phyloP scores from a whole-genome alignment of 2,888 invertebrate species.

The Ennomos quercinarius region DNA sequence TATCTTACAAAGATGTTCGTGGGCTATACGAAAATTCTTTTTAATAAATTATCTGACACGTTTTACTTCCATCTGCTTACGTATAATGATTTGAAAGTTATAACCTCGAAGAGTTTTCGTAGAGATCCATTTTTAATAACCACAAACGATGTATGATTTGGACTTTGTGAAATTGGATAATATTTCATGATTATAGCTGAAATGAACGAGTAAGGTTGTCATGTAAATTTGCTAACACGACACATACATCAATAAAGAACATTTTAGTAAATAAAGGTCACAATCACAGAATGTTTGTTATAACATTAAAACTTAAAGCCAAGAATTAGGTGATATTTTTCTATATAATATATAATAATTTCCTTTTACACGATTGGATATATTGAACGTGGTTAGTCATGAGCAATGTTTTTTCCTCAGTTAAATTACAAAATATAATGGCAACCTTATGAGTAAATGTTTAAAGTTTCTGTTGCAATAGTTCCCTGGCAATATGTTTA shows the following conservation, averaged over 20 bases:
- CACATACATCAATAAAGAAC: constrained; percentile 27
- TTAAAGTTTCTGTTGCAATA: constrained; percentile 60
- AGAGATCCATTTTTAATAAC: constrained; percentile 58
- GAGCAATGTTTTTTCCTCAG: constrained; percentile 23
- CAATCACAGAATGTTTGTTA: too few relatives aligned
- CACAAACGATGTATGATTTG: constrained; percentile 55
- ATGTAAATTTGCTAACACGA: constrained; percentile 41
- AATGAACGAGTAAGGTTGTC: constrained; percentile 68
- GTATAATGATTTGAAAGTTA: constrained; percentile 23
- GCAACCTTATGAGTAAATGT: constrained; percentile 71
- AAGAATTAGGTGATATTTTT: not conserved
- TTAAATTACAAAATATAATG: constrained; percentile 55
- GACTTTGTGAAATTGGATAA: not conserved
- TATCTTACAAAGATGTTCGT: constrained; percentile 75
- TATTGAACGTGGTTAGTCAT: not conserved
- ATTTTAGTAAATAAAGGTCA: constrained; percentile 5
- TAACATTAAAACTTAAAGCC: too few relatives aligned
- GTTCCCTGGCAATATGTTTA: not conserved
- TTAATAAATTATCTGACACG: constrained; percentile 11
- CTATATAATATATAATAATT: constrained; percentile 6
- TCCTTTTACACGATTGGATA: constrained; percentile 9
- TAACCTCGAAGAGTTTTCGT: constrained; percentile 59
- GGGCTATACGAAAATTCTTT: constrained; percentile 67
- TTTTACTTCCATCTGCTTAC: constrained; percentile 15
- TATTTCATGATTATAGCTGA: constrained; percentile 5